Evolutionary conservation across 2,113 vertebrate species (phyloP), one percentile per base, ranked within the genome.

Genomic region (Cebidichthys violaceus): DNA sequence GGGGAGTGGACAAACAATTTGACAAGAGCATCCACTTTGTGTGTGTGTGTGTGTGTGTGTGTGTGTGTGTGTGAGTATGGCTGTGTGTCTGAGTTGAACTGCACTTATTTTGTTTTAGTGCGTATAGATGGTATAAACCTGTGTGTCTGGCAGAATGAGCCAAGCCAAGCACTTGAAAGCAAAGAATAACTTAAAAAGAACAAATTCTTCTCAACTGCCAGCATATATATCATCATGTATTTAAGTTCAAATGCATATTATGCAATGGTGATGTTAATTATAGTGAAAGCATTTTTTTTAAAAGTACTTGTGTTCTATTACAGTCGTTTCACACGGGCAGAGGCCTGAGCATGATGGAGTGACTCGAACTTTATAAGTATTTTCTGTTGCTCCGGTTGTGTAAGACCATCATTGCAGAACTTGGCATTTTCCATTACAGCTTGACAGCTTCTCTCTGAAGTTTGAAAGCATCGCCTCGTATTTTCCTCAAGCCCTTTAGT

Each of bases 351-450:
- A 3, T 80, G 82, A 87, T 77, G 62, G 47, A 90, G 79, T 85
- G 79, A 82, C 65, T 70, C 14, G 2, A 81, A 76, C 77, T 82
- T 86, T 76, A 73, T 66, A 88, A 84, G 85, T 79, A 86, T 81
- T 70, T 79, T 79, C 72, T 69, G 31, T 86, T 83, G 77, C 77
- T 82, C 68, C 35, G 55, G 43, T 54, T 86, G 68, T 79, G 77
- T 86, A 81, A 93, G 91, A 87, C 80, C 85, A 87, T 91, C 71
- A 67, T 43, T 73, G 85, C 79, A 82, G 22, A 81, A 79, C 78
- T 77, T 89, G 82, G 75, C 88, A 91, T 90, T 92, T 92, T 87
- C 87, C 80, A 91, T 94, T 92, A 90, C 47, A 81, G 83, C 70
- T 61, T 91, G 90, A 92, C 88, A 90, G 83, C 79, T 77, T 86